Conservation (phyloP, 2,797 vertebrate species). For the Nyctibius grandis region DNA sequence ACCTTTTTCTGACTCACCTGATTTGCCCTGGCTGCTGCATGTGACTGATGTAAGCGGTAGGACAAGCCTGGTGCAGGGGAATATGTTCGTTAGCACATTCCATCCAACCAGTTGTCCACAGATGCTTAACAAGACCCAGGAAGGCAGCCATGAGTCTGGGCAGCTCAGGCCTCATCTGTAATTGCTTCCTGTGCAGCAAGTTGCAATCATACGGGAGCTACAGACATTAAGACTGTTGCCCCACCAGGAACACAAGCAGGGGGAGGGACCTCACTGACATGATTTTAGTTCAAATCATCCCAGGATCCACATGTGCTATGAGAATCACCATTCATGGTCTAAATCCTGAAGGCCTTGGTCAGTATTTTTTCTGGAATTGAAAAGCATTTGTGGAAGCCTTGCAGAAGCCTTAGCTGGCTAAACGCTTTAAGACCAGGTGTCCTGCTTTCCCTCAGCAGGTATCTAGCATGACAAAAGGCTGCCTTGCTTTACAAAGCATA, state of each 20-base stretch:
- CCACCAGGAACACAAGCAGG: neutral
- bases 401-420: neutral
- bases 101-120: neutral
- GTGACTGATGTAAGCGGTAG: neutral
- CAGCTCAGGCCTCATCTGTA: neutral
- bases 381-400: neutral
- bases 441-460: neutral
- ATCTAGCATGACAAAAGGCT: neutral
- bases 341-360: neutral
- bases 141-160: neutral
- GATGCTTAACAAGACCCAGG: neutral
- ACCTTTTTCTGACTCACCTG: neutral
- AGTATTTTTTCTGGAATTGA: neutral
- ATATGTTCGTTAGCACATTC: neutral
- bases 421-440: neutral
- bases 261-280: neutral
- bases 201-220: neutral
- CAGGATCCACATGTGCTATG: neutral
- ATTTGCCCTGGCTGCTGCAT: neutral
- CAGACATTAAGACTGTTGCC: neutral
- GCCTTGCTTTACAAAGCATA: neutral
- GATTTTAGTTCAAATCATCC: neutral
- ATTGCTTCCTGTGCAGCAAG: slow-evolving; percentile 1
- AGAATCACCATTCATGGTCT: neutral
- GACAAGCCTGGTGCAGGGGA: neutral